Evolutionary conservation across 2,888 invertebrate species (phyloP).

Genomic region (Aphodius sticticus): DNA sequence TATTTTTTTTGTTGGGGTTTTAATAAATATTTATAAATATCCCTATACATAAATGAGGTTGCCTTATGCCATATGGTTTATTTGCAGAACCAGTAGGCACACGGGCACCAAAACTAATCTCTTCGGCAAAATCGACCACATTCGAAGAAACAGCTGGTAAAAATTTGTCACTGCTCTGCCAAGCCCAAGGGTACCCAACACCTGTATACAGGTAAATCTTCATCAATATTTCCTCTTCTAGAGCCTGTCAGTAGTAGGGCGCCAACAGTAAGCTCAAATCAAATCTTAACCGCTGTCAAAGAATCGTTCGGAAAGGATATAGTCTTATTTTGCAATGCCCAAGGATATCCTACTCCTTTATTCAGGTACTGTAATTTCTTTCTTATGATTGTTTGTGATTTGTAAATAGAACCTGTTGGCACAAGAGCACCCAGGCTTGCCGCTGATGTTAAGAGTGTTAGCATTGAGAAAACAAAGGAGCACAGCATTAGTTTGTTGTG

Average conservation of each 20-base stretch:
- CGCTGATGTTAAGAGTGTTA: slow-evolving; percentile 58
- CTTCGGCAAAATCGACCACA: slow-evolving; percentile 50
- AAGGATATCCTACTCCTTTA: slow-evolving; percentile 77
- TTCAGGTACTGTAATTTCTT: slow-evolving; percentile 67
- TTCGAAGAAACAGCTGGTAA: slow-evolving; percentile 53
- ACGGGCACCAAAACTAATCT: slow-evolving; percentile 53
- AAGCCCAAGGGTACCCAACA: slow-evolving; percentile 67
- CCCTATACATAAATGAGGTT: not conserved
- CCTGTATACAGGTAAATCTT: slow-evolving; percentile 62
- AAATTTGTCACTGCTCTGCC: slow-evolving; percentile 61
- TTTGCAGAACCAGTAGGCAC: slow-evolving; percentile 55
- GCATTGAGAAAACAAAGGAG: slow-evolving; percentile 46
- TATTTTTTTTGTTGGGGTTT: too few relatives aligned
- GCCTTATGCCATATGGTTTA: not conserved
- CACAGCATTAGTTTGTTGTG: slow-evolving; percentile 62
- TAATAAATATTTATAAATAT: too few relatives aligned
- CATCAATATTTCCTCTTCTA: slow-evolving; percentile 46
- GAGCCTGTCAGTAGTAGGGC: slow-evolving; percentile 68
- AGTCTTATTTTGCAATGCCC: slow-evolving; percentile 77
- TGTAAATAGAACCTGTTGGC: slow-evolving; percentile 32
- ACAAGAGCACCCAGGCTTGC: slow-evolving; percentile 33
- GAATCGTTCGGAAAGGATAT: slow-evolving; percentile 62
- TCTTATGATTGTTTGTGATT: slow-evolving; percentile 8
- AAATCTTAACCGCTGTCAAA: slow-evolving; percentile 71
- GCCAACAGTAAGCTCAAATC: slow-evolving; percentile 70